These are phyloP conservation scores for Dicyrtomina minuta DNA, from an alignment of 2,888 invertebrate genomes.

Conservation along the genomic window DNA sequence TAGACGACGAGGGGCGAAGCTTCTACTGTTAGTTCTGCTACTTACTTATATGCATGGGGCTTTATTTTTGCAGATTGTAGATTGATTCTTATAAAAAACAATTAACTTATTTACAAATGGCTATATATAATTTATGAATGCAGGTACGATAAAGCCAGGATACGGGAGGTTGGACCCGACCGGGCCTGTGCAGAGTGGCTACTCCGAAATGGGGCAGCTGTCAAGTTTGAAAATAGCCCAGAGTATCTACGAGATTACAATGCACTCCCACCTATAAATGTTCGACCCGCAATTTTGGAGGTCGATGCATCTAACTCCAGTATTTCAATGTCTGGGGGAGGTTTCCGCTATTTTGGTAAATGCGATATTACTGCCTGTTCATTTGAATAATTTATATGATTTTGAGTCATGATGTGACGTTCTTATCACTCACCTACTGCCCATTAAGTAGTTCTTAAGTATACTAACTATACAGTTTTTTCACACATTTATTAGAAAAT, in stretches of 20 bases:
- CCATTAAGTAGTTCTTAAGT: no score
- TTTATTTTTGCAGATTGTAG: no score
- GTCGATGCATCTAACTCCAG: conserved; percentile 79
- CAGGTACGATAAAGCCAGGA: conserved; percentile 57
- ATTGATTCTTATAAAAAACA: not conserved
- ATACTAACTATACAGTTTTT: no score
- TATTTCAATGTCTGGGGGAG: conserved; percentile 70
- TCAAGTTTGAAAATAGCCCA: conserved; percentile 67
- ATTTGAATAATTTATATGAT: not conserved
- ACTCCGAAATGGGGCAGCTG: conserved; percentile 80
- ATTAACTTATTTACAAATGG: not conserved
- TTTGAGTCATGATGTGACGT: no score
- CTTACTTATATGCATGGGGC: no score
- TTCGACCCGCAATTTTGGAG: conserved; percentile 63
- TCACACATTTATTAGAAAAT: no score
- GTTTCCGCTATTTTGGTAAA: conserved; percentile 76
- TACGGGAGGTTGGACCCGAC: conserved; percentile 78
- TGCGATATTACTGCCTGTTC: no score
- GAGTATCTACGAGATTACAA: conserved; percentile 71
- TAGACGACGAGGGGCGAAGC: no score
- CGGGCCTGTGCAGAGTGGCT: conserved; percentile 94
- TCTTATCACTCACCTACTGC: no score
- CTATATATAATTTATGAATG: not conserved
- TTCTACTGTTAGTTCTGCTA: no score
- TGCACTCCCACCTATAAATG: conserved; percentile 64